Evolutionary conservation across 2,888 invertebrate genomes (phyloP).

Genomic region (Neoaliturus tenellus): DNA sequence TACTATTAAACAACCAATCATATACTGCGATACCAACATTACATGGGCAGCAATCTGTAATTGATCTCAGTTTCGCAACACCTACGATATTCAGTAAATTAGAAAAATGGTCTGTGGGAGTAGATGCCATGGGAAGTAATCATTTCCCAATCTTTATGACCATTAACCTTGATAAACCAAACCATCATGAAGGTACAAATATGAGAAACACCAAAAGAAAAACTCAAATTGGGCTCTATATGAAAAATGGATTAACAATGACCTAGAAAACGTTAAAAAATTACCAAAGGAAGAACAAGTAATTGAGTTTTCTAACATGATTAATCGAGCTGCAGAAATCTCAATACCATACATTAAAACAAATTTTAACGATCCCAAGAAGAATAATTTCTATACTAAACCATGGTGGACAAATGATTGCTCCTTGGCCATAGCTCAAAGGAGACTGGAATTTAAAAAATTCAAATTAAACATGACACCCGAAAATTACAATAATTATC

Average conservation of each 20-base stretch:
- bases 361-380: background rate
- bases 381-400: background rate
- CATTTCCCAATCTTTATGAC: no score
- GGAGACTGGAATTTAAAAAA: background rate
- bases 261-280: no score
- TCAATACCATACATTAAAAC: background rate
- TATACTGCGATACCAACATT: background rate
- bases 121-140: background rate
- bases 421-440: background rate
- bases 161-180: no score
- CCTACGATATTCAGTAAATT: background rate
- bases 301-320: no score
- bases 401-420: background rate
- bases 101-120: background rate
- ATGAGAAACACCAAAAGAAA: no score
- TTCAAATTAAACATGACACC: conserved; percentile 2
- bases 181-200: no score
- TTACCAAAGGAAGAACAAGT: no score
- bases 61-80: conserved; percentile 8
- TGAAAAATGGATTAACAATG: no score
- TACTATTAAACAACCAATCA: no score
- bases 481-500: background rate
- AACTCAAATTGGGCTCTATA: no score
- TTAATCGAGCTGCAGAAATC: background rate
- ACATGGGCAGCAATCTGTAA: conserved; percentile 4